A percentile compares a stretch with the other conserved stretches of the same genome.
Evolutionary conservation across 2,113 vertebrate species (phyloP).

Genomic region (Todiramphus chloris): DNA sequence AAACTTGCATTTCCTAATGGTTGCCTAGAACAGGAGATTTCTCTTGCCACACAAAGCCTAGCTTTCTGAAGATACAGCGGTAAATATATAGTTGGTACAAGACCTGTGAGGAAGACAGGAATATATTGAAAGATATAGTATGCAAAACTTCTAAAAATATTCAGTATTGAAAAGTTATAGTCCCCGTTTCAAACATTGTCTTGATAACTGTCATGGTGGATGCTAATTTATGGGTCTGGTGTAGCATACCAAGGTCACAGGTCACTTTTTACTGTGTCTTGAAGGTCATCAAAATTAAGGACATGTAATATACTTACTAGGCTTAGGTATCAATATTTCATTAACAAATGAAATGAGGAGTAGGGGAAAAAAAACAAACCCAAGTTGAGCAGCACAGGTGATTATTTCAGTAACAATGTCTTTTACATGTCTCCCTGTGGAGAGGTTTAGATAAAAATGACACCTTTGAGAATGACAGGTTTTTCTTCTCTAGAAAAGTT

Average conservation of each 20-base stretch:
- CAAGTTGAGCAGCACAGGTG: neutral
- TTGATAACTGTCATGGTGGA: neutral
- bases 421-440: neutral
- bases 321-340: neutral
- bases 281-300: neutral
- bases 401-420: neutral
- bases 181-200: neutral
- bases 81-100: neutral
- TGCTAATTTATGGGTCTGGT: neutral
- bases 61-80: neutral
- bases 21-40: neutral
- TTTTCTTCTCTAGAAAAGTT: neutral
- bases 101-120: neutral
- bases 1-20: neutral
- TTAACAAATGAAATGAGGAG: neutral
- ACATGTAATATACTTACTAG: neutral
- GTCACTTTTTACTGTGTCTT: neutral
- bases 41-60: neutral
- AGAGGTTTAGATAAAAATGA: neutral
- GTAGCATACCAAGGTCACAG: neutral
- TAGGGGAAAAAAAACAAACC: neutral
- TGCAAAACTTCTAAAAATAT: neutral
- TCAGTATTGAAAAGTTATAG: neutral
- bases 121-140: neutral
- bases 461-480: neutral